Conservation (phyloP, 2,113 vertebrate genomes). For the Calidris pugnax region DNA sequence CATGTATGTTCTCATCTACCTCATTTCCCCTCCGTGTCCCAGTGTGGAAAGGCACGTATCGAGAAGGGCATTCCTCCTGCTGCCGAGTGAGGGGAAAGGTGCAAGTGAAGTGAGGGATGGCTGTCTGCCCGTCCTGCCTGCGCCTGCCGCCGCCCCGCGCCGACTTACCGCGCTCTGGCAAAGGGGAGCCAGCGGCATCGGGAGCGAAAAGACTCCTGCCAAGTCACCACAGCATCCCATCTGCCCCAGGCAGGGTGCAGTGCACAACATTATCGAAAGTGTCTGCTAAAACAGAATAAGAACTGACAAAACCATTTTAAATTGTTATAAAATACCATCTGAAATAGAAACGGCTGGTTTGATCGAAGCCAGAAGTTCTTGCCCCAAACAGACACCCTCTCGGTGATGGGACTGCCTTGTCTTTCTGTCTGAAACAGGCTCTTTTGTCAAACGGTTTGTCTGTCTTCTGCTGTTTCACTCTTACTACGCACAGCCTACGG, state of each 20-base stretch:
- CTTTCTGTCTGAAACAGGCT: neutral
- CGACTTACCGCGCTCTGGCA: neutral
- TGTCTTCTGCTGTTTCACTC: neutral
- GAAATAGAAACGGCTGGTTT: neutral
- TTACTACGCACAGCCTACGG: neutral
- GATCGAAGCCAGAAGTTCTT: neutral
- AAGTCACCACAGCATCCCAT: neutral
- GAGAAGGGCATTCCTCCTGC: neutral
- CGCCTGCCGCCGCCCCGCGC: neutral
- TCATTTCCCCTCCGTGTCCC: neutral
- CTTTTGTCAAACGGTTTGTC: neutral
- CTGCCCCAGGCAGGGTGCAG: neutral
- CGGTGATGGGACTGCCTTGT: neutral
- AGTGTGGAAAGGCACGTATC: neutral
- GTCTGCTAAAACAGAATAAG: neutral
- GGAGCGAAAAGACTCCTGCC: neutral
- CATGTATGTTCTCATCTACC: neutral
- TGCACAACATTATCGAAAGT: neutral
- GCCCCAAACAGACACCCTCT: neutral
- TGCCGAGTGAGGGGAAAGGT: neutral
- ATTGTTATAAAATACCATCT: neutral
- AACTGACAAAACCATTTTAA: neutral
- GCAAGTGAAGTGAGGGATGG: rapidly evolving
- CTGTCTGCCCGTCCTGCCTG: neutral
- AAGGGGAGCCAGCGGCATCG: neutral